These are phyloP conservation scores for Dasysyrphus albostriatus DNA, from an alignment of 2,888 invertebrate species.

Conservation along the genomic window DNA sequence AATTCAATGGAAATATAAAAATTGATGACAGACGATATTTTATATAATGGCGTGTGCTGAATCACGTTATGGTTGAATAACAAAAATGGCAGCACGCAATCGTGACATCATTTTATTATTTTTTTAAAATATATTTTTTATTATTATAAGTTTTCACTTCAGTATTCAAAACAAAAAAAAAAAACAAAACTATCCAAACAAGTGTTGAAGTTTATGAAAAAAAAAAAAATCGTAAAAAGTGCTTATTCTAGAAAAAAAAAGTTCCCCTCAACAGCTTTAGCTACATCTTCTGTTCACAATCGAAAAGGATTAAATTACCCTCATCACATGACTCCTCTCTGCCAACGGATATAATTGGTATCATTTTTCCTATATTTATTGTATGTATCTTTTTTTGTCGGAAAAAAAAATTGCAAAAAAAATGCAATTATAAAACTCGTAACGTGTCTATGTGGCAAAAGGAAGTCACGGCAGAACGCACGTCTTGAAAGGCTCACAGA, in stretches of 20 bases:
- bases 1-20: not conserved
- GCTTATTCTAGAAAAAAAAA: not conserved
- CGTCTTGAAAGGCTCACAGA: constrained; percentile 49
- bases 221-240: constrained; percentile 17
- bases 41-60: constrained; percentile 59
- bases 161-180: too few relatives aligned
- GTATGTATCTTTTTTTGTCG: constrained; percentile 33
- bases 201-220: constrained; percentile 56
- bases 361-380: constrained; percentile 43
- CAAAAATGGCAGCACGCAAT: constrained; percentile 55
- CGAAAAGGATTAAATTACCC: constrained; percentile 72
- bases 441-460: constrained; percentile 21
- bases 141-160: not conserved
- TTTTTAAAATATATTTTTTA: constrained; percentile 11
- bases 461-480: constrained; percentile 72
- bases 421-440: constrained; percentile 47
- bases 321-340: constrained; percentile 8
- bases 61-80: constrained; percentile 60
- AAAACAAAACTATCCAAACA: constrained; percentile 31
- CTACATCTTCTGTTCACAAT: constrained; percentile 71
- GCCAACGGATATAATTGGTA: constrained; percentile 50
- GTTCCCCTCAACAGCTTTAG: constrained; percentile 6
- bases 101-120: constrained; percentile 57
- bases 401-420: not conserved
- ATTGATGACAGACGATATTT: constrained; percentile 41